A percentile compares a stretch with the other conserved stretches of the same genome.
Conservation (phyloP, 1,140 invertebrate genomes). For the Agraylea sexmaculata region DNA sequence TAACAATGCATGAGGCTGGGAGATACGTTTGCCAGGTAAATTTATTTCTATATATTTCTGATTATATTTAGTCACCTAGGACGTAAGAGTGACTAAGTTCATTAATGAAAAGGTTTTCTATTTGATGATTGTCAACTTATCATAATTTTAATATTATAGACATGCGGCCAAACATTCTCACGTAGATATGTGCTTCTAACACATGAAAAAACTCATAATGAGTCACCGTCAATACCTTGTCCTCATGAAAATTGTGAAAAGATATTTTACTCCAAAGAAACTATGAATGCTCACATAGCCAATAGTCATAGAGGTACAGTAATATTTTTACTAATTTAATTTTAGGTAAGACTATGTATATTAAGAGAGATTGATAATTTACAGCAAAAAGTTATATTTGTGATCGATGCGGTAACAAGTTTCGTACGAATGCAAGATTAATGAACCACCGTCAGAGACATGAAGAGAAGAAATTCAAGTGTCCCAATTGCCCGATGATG, state of each 20-base stretch:
- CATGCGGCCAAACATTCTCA: slow-evolving; percentile 13
- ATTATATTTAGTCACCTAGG: not conserved
- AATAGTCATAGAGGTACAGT: slow-evolving; percentile 15
- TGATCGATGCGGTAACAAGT: slow-evolving; percentile 15
- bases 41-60: not conserved
- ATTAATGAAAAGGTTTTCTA: not conserved
- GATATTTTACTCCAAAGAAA: slow-evolving; percentile 14
- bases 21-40: slow-evolving; percentile 17
- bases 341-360: not conserved
- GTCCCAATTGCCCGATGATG: slow-evolving; percentile 11
- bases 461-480: slow-evolving; percentile 9
- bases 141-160: slow-evolving; percentile 12
- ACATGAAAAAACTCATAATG: slow-evolving; percentile 16
- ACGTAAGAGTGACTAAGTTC: not conserved
- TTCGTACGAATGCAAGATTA: slow-evolving; percentile 13
- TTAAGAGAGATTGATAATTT: slow-evolving; percentile 8
- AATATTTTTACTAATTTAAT: not conserved
- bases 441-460: slow-evolving; percentile 14
- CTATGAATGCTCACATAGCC: slow-evolving; percentile 13
- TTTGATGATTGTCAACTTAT: not conserved
- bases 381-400: slow-evolving; percentile 14
- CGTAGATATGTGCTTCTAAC: slow-evolving; percentile 13
- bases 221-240: slow-evolving; percentile 11
- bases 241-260: slow-evolving; percentile 9
- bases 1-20: slow-evolving; percentile 14